Base-by-base conservation (phyloP, 2,888 invertebrate species). In the Omphaloscelis lunosa region DNA sequence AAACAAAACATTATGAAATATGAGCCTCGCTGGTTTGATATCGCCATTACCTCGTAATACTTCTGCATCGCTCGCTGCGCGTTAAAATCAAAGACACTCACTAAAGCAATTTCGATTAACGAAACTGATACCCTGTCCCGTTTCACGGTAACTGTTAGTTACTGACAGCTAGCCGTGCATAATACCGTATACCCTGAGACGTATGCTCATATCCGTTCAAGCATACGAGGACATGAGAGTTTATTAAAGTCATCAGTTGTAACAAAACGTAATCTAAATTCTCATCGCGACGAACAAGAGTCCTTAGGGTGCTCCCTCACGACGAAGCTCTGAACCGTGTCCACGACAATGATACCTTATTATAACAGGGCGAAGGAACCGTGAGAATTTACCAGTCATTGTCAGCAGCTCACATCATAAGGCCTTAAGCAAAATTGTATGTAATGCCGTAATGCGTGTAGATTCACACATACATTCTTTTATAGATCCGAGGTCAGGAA, bases 281-380 rank as follows among this genome's bases (percentile, higher is more conserved):
- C 95, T 93, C 92, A 93, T 95, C 91, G 93, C 91, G 89, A 90
- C 81, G 91, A 91, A 89, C 89, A 72, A 73, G 83, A 85, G 91
- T 94, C 94, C 95, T 90, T 92, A 92, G 94, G 94, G 95, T 92
- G 91, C 88, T 94, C 93, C 94, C 92, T 93, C 89, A 90, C 89
- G 90, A 87, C 93, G 91, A 89, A 80, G 87, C 93, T 86, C 89
- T 92, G 91, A 88, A 92, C 90, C 96, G 93, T 95, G 94, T 91
- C 95, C 92, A 92, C 93, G 90, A 95, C 95, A 95, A 95, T 95
- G 93, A 94, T 92, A 92, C 92, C 92, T 94, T 94, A 94, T 94
- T 93, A 94, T 92, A 92, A 92, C 89, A 91, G 92, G 92, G 93
- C 92, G 93, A 93, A 93, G 91, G 92, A 94, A 93, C 88, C 95